Percentiles rank a stretch among this genome's conserved stretches.
phyloP scores from a whole-genome alignment of 2,888 invertebrate genomes.

The Tinea pellionella region DNA sequence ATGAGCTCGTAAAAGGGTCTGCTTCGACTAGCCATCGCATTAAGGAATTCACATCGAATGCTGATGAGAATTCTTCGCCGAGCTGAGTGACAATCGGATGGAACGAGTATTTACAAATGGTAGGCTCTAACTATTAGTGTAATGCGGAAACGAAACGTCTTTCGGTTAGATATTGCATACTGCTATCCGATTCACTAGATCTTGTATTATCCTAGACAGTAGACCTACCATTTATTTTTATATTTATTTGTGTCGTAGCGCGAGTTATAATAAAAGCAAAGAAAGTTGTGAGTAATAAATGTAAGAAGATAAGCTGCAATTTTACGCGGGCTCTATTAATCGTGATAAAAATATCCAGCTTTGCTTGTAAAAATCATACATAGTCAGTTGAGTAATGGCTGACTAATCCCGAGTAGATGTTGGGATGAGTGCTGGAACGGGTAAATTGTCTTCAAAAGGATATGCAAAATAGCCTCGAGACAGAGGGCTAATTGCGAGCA shows the following conservation, averaged over 20 bases:
- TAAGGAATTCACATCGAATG: conserved; percentile 23
- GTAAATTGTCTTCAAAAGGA: conserved; percentile 10
- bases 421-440: neutral
- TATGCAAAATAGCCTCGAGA: conserved; percentile 11
- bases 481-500: conserved; percentile 8
- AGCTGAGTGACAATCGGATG: conserved; percentile 26
- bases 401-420: neutral
- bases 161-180: neutral
- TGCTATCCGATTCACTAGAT: neutral
- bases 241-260: neutral
- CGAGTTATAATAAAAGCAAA: neutral
- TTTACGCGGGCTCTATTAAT: neutral
- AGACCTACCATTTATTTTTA: neutral
- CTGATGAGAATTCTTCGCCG: conserved; percentile 23
- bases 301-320: neutral
- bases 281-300: neutral
- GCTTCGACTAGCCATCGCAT: conserved; percentile 24
- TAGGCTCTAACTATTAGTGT: neutral
- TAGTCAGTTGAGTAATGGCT: neutral
- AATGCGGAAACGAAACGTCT: conserved; percentile 8
- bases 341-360: neutral
- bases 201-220: too few relatives aligned
- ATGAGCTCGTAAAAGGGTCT: conserved; percentile 32
- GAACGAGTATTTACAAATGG: conserved; percentile 15
- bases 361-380: neutral